Evolutionary conservation across 1,140 invertebrate genomes (phyloP).

Genomic region (Anoplophora glabripennis): DNA sequence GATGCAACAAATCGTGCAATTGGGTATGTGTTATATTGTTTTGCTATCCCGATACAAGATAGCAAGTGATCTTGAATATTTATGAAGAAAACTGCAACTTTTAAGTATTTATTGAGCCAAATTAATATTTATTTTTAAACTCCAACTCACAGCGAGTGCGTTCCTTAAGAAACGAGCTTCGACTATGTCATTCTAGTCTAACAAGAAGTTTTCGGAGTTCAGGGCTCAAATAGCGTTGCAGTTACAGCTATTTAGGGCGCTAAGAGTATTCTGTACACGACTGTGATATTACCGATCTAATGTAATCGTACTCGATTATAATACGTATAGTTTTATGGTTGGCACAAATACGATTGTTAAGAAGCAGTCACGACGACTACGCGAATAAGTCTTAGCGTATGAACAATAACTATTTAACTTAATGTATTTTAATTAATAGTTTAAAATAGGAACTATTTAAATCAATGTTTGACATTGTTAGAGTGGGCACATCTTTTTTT

Average conservation of each 20-base stretch:
- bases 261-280: slow-evolving; percentile 45
- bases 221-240: slow-evolving; percentile 42
- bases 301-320: slow-evolving; percentile 17
- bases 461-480: slow-evolving; percentile 27
- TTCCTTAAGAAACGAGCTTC: too few relatives aligned
- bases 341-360: slow-evolving; percentile 19
- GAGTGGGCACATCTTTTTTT: slow-evolving; percentile 36
- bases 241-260: slow-evolving; percentile 43
- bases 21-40: slow-evolving; percentile 16
- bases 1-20: too few relatives aligned
- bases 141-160: too few relatives aligned
- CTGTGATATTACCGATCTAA: slow-evolving; percentile 46
- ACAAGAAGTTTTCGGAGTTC: too few relatives aligned
- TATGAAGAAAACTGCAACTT: too few relatives aligned
- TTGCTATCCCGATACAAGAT: slow-evolving; percentile 22
- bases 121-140: too few relatives aligned
- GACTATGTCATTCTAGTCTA: too few relatives aligned
- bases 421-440: slow-evolving; percentile 15
- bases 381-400: slow-evolving; percentile 39
- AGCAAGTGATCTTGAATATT: slow-evolving; percentile 21
- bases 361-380: slow-evolving; percentile 26
- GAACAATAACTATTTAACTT: slow-evolving; percentile 19
- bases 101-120: too few relatives aligned
- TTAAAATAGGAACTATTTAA: slow-evolving; percentile 10
- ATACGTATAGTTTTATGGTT: too few relatives aligned